Base-by-base conservation (phyloP, 2,888 invertebrate species). In the Pedicia rivosa region DNA sequence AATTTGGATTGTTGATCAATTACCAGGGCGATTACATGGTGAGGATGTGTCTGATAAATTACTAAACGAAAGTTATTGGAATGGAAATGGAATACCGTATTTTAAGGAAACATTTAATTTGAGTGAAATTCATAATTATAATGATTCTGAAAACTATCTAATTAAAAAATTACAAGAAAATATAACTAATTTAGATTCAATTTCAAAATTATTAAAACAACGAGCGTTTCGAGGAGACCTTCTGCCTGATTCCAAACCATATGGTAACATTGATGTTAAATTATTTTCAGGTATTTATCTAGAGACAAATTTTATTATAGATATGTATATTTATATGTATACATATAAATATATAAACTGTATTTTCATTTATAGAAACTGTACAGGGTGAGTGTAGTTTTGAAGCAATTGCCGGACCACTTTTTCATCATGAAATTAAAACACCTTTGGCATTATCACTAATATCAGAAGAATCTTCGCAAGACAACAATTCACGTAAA, bases 1-100 rank as follows among this genome's bases (percentile, higher is more conserved):
- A 35, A 55, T 70, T 7, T 78, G 77, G 67, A 67, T 90, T 27
- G 63, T 82, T 3, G 91, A 92, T 55, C 91, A 91, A 50, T 62
- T 78, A 20, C 77, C 79, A 1, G 71, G 73, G 0, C 57, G 67
- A n/a, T 67, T 74, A 1, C 67, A 67, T 42, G 67, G 67, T 4
- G 67, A 65, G n/a, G 83, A 87, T 55, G 62, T 76, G 37, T 77
- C 82, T 0, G 63, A 70, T 27, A 57, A 66, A 1, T 67, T 90
- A 31, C 52, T 68, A 3, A 60, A 67, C 13, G 66, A 71, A 42
- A 68, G 70, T 19, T 83, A 74, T 62, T 80, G 84, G 72, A 75
- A 78, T 22, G 78, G 56, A n/a, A 56, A 55, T 34, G 61, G 61
- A 6, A 47, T 55, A 41, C 55, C 59, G 12, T 59, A 55, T 24